Evolutionary conservation across 37 sponge, comb jelly and placozoan genomes (phyloP).

Genomic region (Tethya wilhelma): DNA sequence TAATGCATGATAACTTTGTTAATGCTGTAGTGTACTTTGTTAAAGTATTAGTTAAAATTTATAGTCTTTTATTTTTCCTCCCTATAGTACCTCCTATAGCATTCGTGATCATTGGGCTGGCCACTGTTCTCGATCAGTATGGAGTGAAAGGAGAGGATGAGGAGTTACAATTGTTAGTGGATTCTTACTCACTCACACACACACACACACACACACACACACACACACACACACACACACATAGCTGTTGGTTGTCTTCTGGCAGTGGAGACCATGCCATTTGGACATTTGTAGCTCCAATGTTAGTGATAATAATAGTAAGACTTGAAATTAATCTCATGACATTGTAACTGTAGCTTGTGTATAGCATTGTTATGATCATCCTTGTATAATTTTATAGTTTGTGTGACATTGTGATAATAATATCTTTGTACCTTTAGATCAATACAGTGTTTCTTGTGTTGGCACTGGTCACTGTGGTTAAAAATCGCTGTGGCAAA

Average conservation of each 20-base stretch:
- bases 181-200: background rate
- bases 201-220: background rate
- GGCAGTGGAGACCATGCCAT: slow-evolving; percentile 24
- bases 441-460: slow-evolving; percentile 30
- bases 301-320: slow-evolving; percentile 51
- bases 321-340: background rate
- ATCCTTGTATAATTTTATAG: background rate
- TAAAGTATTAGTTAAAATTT: background rate
- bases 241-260: slow-evolving; percentile 44
- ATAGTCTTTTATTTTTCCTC: background rate
- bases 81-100: slow-evolving; percentile 24
- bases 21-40: background rate
- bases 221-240: background rate
- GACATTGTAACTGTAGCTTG: background rate
- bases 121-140: slow-evolving; percentile 4
- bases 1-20: too few species aligned
- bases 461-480: background rate
- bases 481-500: background rate
- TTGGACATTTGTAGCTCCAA: slow-evolving; percentile 47
- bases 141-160: slow-evolving; percentile 8
- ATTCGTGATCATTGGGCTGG: slow-evolving; percentile 16
- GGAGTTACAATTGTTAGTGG: slow-evolving; percentile 14
- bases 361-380: background rate
- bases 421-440: background rate
- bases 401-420: background rate